Evolutionary conservation across 2,797 vertebrate genomes (phyloP), one percentile per base, ranked within the genome.

Genomic region (Hemitrygon akajei): DNA sequence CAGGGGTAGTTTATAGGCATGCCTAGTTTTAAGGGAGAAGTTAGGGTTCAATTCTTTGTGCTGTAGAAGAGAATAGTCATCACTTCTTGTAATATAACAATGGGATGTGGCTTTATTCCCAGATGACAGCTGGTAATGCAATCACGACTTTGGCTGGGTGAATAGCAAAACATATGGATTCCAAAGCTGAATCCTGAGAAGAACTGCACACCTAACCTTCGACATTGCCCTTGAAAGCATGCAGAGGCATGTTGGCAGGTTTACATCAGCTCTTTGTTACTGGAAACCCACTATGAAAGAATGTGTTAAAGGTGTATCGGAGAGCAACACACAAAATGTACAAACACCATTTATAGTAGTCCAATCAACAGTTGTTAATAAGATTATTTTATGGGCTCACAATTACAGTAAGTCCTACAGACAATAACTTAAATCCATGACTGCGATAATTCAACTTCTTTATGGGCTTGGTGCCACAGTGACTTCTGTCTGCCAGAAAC

Each of bases 121-220:
- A 89, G 86, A 69, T 20, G 20, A 63, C 63, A 89, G 86, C 60
- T 87, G 84, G 30, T 60, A 86, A 86, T 86, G 82, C 12, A 66
- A 34, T 87, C 58, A 12, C 84, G 11, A 56, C 81, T 56, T 84
- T 84, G 12, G 18, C n/a, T 69, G 34, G 86, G 86, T 69, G 60
- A 69, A 34, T 37, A 22, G 7, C n/a, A 7, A 89, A 69, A 10
- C n/a, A 5, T 69, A 37, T 69, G n/a, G 63, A 89, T 69, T 37
- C 18, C 60, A 37, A 89, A 89, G 18, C 60, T 69, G n/a, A 34
- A 69, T 25, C 82, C 63, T 37, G 86, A 89, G 20, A 60, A 63
- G 30, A 14, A 20, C 56, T 63, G 30, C 14, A 87, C 14, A n/a
- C 58, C n/a, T 34, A 18, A n/a, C 84, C 58, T 87, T 63, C 58